Percentiles rank a stretch among this genome's conserved stretches.
These are phyloP conservation scores for Gymnodraco acuticeps DNA, from an alignment of 2,797 vertebrate genomes.

Conservation along the genomic window DNA sequence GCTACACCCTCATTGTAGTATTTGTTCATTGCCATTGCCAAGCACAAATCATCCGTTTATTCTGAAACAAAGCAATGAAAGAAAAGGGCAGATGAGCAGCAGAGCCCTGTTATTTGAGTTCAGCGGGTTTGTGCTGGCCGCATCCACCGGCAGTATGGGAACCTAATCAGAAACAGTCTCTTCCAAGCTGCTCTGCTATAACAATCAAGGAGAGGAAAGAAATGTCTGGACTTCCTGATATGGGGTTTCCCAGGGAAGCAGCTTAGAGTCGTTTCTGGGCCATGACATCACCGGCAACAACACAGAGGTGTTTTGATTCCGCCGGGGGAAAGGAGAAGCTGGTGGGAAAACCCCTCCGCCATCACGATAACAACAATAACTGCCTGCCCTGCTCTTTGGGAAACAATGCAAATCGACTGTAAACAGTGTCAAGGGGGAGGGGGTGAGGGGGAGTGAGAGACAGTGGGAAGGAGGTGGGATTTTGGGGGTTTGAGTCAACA, in stretches of 20 bases:
- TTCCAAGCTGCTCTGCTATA: constrained; percentile 66
- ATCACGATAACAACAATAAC: constrained; percentile 64
- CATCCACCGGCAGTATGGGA: constrained; percentile 61
- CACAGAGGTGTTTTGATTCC: constrained; percentile 77
- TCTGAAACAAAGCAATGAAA: constrained; percentile 5
- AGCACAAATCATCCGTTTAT: constrained; percentile 3
- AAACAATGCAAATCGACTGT: constrained; percentile 75
- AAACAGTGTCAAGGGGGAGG: constrained; percentile 36
- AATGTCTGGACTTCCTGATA: constrained; percentile 72
- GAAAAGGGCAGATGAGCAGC: background rate
- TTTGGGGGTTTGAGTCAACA: constrained; percentile 11
- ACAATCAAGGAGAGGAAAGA: constrained; percentile 65
- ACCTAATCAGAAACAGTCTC: constrained; percentile 68
- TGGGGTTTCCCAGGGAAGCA: constrained; percentile 80
- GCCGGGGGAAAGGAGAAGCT: constrained; percentile 42
- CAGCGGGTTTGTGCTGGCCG: constrained; percentile 59
- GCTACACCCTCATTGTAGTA: background rate
- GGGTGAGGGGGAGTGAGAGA: background rate
- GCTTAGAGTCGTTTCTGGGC: constrained; percentile 74
- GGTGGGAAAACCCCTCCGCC: constrained; percentile 74
- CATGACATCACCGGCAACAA: constrained; percentile 78
- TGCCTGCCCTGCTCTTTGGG: constrained; percentile 22
- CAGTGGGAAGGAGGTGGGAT: background rate
- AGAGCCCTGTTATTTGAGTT: constrained; percentile 48
- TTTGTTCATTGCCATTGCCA: background rate